A percentile compares a stretch with the other conserved stretches of the same genome.
Evolutionary conservation across 2,797 vertebrate genomes (phyloP).

Genomic region (Melanotaenia boesemani): DNA sequence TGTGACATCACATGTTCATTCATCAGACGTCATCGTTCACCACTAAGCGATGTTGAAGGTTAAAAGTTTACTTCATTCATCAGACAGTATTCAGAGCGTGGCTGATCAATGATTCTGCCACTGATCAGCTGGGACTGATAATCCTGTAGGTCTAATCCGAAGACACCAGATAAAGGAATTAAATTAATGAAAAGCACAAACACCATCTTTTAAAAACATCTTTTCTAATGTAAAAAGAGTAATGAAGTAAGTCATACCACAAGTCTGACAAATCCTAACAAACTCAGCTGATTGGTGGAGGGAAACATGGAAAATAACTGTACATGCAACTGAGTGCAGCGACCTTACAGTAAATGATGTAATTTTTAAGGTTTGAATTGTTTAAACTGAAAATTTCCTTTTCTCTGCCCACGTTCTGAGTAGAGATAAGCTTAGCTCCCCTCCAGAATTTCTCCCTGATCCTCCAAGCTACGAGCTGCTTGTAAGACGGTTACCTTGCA

Average conservation of each 20-base stretch:
- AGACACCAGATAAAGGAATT: neutral
- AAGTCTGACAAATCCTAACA: neutral
- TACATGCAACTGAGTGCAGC: neutral
- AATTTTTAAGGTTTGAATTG: neutral
- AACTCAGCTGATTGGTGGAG: neutral
- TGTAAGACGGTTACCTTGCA: too few relatives aligned
- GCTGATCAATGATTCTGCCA: neutral
- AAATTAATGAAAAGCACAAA: neutral
- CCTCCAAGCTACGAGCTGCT: neutral
- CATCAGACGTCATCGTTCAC: neutral
- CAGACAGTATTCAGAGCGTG: neutral
- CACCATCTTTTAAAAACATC: neutral
- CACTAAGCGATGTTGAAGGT: neutral
- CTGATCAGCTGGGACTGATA: neutral
- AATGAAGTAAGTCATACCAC: neutral
- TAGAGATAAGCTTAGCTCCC: neutral
- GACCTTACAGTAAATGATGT: too few relatives aligned
- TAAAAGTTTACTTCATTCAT: neutral
- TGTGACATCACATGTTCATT: neutral
- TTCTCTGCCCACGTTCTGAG: neutral
- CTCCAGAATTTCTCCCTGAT: neutral
- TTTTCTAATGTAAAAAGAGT: neutral
- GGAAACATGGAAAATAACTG: neutral
- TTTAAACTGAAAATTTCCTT: neutral
- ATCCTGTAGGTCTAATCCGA: neutral